Conservation (phyloP, 2,888 invertebrate genomes). For the Lithosia quadra region DNA sequence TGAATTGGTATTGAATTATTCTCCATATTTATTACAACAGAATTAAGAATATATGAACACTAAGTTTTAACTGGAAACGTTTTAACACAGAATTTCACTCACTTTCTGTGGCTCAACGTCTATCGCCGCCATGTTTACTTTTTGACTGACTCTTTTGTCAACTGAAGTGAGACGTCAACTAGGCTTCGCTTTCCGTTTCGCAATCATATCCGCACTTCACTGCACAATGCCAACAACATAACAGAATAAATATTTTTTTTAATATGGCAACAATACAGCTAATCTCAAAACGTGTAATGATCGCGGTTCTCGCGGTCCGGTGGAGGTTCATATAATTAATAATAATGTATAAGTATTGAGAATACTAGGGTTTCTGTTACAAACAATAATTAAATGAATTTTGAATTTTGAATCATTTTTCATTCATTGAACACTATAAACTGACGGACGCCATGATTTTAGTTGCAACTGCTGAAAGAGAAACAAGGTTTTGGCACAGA, state of each 20-base stretch:
- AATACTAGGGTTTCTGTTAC: no score
- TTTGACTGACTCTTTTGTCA: slow-evolving; percentile 65
- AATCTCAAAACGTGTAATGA: neutral
- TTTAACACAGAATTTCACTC: slow-evolving; percentile 59
- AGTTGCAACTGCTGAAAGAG: no score
- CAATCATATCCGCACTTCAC: slow-evolving; percentile 53
- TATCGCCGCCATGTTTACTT: slow-evolving; percentile 88
- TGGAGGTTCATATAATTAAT: no score
- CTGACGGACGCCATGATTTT: no score
- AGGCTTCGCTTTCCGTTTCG: slow-evolving; percentile 28
- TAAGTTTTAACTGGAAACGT: slow-evolving; percentile 22
- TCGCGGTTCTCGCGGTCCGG: no score
- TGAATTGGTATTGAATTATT: neutral
- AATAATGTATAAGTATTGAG: no score
- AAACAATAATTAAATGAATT: no score
- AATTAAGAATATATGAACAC: neutral
- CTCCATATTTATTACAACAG: slow-evolving; percentile 11
- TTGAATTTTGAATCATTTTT: no score
- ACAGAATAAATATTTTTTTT: neutral
- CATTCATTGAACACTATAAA: no score
- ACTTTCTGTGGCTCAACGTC: slow-evolving; percentile 83
- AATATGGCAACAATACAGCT: neutral
- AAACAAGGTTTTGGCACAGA: no score
- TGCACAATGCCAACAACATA: slow-evolving; percentile 47
- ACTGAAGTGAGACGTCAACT: slow-evolving; percentile 50